Percentiles rank a stretch among this genome's conserved stretches.
Conservation (phyloP, 2,797 vertebrate genomes). For the Epinephelus coioides region DNA sequence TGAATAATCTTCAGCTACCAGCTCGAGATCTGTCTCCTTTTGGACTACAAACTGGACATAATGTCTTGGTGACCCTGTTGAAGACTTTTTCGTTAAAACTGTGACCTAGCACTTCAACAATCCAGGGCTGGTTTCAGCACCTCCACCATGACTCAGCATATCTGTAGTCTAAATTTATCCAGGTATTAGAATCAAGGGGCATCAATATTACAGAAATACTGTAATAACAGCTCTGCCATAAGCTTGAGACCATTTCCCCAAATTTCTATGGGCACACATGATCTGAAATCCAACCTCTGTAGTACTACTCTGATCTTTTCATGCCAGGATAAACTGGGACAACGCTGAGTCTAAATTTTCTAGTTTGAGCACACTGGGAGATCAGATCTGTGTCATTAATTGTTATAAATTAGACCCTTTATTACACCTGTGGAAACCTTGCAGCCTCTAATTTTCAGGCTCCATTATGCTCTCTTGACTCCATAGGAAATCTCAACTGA, state of each 20-base stretch:
- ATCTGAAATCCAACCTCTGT: slow-evolving; percentile 14
- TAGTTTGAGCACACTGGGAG: slow-evolving; percentile 39
- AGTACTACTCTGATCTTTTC: slow-evolving; percentile 9
- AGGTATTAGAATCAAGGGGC: background rate
- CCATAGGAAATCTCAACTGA: slow-evolving; percentile 71
- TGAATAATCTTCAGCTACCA: background rate
- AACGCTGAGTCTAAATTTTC: slow-evolving; percentile 7
- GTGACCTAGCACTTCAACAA: background rate
- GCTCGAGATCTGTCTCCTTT: background rate
- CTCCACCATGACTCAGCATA: background rate
- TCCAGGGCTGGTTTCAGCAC: background rate
- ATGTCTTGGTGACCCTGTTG: background rate
- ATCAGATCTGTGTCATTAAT: slow-evolving; percentile 69
- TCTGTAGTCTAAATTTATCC: background rate
- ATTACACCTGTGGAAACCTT: slow-evolving; percentile 59
- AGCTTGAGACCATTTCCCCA: slow-evolving; percentile 15
- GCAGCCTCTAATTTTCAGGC: slow-evolving; percentile 69
- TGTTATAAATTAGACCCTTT: slow-evolving; percentile 72
- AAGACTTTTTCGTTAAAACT: background rate
- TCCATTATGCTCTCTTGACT: slow-evolving; percentile 73
- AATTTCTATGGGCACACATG: background rate
- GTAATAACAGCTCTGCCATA: slow-evolving; percentile 16
- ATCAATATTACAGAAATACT: slow-evolving; percentile 2
- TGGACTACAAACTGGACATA: background rate
- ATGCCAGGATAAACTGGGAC: slow-evolving; percentile 30